phyloP scores from a whole-genome alignment of 2,113 vertebrate genomes.

The Amphilophus citrinellus region DNA sequence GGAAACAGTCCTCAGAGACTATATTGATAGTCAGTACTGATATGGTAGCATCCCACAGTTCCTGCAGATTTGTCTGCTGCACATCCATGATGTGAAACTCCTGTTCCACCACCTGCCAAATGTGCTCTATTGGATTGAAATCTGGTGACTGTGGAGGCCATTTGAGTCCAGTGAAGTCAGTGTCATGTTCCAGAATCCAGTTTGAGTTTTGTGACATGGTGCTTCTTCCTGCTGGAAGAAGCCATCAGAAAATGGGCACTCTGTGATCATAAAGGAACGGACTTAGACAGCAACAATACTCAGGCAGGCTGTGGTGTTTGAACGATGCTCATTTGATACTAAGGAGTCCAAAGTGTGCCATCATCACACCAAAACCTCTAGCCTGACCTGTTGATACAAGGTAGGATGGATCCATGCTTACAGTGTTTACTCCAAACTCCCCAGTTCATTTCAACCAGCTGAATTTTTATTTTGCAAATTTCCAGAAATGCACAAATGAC shows the following conservation, averaged over 20 bases:
- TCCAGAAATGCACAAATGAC: too few relatives aligned
- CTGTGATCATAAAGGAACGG: neutral
- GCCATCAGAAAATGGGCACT: neutral
- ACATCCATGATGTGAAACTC: neutral
- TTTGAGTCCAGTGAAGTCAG: neutral
- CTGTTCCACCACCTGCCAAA: neutral
- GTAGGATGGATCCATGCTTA: neutral
- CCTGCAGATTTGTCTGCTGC: neutral
- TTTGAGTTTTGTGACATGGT: rapidly evolving
- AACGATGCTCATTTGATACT: neutral
- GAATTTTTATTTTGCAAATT: too few relatives aligned
- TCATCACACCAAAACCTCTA: neutral
- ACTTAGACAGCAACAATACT: neutral
- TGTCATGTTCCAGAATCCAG: neutral
- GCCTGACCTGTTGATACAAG: neutral
- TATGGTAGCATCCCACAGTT: rapidly evolving
- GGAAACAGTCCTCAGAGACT: neutral
- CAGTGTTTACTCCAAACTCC: too few relatives aligned
- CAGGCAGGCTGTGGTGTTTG: neutral
- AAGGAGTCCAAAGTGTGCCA: neutral
- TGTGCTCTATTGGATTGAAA: neutral
- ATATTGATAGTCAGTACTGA: neutral
- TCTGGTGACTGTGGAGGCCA: neutral
- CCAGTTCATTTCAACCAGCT: too few relatives aligned
- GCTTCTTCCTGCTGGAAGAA: neutral